These are phyloP conservation scores for Anhinga rufa DNA, from an alignment of 2,113 vertebrate species.

Conservation along the genomic window DNA sequence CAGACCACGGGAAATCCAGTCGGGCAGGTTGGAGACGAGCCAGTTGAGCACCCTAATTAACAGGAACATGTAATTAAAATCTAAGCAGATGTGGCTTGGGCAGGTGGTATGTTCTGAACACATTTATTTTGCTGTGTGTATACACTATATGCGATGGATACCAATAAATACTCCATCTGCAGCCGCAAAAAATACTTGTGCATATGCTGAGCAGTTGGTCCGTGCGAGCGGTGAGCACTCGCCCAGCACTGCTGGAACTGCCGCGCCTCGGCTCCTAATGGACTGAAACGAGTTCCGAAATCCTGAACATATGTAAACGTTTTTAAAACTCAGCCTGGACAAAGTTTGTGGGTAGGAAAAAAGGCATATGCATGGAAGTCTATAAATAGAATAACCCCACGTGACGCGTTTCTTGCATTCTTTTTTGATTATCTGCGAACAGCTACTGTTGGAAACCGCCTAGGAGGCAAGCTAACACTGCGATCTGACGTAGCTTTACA, in stretches of 20 bases:
- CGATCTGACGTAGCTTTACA: background rate
- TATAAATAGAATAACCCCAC: background rate
- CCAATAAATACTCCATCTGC: background rate
- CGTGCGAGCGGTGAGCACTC: background rate
- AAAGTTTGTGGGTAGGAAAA: background rate
- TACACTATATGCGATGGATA: background rate
- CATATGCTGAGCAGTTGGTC: background rate
- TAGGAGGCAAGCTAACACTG: background rate
- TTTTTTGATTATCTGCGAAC: background rate
- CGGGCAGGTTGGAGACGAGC: background rate
- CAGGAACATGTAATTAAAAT: conserved; percentile 1
- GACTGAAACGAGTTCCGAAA: background rate
- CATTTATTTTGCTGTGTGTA: background rate
- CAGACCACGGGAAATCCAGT: background rate
- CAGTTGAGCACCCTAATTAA: background rate
- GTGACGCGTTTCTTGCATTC: background rate
- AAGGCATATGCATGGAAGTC: background rate
- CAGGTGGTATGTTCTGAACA: background rate
- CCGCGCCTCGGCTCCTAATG: background rate
- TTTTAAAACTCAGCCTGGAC: background rate
- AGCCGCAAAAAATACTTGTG: background rate
- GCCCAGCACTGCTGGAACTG: background rate
- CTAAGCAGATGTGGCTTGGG: conserved; percentile 40
- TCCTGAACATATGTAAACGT: background rate
- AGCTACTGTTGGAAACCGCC: background rate